phyloP scores from a whole-genome alignment of 1,140 invertebrate genomes.

The Portunus trituberculatus region DNA sequence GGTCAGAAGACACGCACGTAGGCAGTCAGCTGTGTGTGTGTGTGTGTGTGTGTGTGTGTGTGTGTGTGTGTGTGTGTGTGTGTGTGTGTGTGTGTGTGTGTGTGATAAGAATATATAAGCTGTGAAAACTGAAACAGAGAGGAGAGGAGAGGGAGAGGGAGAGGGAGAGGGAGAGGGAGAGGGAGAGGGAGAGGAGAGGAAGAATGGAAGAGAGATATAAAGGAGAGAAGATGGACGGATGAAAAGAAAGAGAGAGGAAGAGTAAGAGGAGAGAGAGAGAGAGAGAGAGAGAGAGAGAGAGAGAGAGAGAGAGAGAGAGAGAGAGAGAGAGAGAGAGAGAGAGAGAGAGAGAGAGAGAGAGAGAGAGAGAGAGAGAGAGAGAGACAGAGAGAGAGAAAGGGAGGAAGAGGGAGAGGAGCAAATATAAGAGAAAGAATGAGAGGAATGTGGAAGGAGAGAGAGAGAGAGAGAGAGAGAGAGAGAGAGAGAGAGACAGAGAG shows the following conservation, averaged over 20 bases:
- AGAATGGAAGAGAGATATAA: background rate
- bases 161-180: conserved; percentile 39
- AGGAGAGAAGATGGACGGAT: background rate
- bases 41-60: no score
- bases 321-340: conserved; percentile 30
- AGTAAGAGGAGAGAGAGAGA: background rate
- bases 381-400: background rate
- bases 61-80: no score
- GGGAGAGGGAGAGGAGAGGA: conserved; percentile 32
- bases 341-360: background rate
- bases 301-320: background rate
- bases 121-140: background rate
- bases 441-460: background rate
- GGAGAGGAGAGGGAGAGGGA: background rate
- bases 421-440: conserved; percentile 4
- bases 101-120: no score
- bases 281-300: conserved; percentile 13
- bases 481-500: background rate
- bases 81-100: no score
- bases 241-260: background rate
- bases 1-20: background rate
- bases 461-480: background rate
- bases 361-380: background rate
- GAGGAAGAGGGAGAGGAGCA: background rate
- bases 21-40: no score